phyloP scores from a whole-genome alignment of 2,797 vertebrate genomes.

The Cygnus olor region DNA sequence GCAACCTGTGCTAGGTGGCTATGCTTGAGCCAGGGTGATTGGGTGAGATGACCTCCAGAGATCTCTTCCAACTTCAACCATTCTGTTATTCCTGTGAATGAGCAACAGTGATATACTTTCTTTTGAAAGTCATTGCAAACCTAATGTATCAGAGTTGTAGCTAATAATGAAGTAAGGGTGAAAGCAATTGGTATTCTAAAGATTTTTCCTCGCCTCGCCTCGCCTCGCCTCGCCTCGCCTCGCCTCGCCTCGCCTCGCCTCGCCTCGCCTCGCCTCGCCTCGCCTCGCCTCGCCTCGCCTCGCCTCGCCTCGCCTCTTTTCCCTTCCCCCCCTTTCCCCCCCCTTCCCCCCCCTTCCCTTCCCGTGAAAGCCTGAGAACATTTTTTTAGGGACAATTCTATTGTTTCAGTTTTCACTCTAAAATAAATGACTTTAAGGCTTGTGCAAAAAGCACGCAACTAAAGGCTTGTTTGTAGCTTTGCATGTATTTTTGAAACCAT shows the following conservation, averaged over 20 bases:
- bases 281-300: too few relatives aligned
- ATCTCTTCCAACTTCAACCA: not conserved
- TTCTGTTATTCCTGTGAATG: not conserved
- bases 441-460: accelerated
- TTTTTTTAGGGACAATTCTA: not conserved
- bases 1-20: not conserved
- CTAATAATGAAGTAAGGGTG: not conserved
- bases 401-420: not conserved
- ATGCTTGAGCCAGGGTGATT: not conserved
- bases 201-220: not conserved
- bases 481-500: not conserved
- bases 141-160: not conserved
- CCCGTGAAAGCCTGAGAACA: not conserved
- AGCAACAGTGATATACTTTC: not conserved
- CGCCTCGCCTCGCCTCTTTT: too few relatives aligned
- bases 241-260: too few relatives aligned
- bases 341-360: too few relatives aligned
- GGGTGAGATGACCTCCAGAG: not conserved
- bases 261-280: too few relatives aligned
- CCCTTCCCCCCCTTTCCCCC: too few relatives aligned
- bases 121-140: not conserved
- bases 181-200: not conserved
- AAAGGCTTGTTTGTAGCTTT: not conserved
- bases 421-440: not conserved
- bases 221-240: too few relatives aligned